Evolutionary conservation across 2,888 invertebrate genomes (phyloP).

Genomic region (Aspidapion aeneum): DNA sequence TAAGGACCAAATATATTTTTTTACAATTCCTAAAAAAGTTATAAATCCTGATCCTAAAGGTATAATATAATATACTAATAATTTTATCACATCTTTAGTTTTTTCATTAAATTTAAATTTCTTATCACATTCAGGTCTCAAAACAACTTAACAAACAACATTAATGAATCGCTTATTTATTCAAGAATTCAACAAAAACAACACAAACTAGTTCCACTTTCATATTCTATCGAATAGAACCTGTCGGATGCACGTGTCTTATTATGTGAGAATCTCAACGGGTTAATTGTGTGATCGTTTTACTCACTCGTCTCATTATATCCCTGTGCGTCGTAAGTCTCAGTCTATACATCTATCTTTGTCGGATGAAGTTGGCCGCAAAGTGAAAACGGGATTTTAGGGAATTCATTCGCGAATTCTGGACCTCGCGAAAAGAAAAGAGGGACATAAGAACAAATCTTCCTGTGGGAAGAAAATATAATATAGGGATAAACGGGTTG

Average conservation of each 20-base stretch:
- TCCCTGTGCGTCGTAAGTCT: not conserved
- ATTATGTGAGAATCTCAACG: not conserved
- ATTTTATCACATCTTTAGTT: too few species aligned
- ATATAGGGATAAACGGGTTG: slow-evolving; percentile 2
- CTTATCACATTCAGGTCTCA: not conserved
- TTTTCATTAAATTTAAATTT: not conserved
- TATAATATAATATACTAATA: too few species aligned
- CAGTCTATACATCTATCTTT: not conserved
- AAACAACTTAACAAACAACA: not conserved
- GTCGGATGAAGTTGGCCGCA: not conserved
- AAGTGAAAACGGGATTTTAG: not conserved
- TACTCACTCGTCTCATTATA: not conserved
- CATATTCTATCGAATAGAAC: too few species aligned
- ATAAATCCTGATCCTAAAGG: too few species aligned
- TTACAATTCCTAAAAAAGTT: too few species aligned
- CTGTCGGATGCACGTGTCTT: not conserved
- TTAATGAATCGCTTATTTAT: not conserved
- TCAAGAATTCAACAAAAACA: not conserved
- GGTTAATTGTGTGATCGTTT: not conserved
- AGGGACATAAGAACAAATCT: too few species aligned
- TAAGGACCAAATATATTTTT: too few species aligned
- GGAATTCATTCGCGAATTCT: not conserved
- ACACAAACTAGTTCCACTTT: not conserved
- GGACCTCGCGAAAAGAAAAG: slow-evolving; percentile 9
- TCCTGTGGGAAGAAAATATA: slow-evolving; percentile 8